phyloP scores from a whole-genome alignment of 37 sponge, comb jelly and placozoan species.

The Diacarnus erythraeanus region DNA sequence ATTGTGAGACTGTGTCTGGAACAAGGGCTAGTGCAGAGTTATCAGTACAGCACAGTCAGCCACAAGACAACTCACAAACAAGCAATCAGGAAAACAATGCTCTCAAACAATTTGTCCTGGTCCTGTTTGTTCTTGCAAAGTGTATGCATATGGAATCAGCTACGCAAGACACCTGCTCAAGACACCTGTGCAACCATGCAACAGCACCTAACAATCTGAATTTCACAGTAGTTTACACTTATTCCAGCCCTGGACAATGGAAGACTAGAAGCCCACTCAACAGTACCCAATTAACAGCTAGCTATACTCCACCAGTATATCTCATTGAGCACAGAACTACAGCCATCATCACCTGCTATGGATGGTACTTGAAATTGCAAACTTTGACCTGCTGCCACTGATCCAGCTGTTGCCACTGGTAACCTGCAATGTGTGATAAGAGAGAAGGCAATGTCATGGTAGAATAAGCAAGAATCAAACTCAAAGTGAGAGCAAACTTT shows the following conservation, averaged over 20 bases:
- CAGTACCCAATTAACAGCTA: too few relatives aligned
- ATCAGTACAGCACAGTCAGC: background rate
- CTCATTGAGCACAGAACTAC: too few relatives aligned
- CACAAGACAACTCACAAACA: background rate
- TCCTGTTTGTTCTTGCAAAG: background rate
- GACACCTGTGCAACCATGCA: background rate
- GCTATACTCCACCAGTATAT: too few relatives aligned
- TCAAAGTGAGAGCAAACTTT: background rate
- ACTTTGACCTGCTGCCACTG: constrained; percentile 1
- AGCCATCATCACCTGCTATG: too few relatives aligned
- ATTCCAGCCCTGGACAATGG: too few relatives aligned
- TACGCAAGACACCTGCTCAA: background rate
- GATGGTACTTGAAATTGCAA: too few relatives aligned
- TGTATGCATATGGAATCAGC: too few relatives aligned
- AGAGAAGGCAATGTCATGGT: background rate
- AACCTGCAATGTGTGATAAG: constrained; percentile 8
- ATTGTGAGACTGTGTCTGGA: background rate
- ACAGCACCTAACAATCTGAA: background rate
- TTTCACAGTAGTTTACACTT: too few relatives aligned
- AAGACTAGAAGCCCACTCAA: too few relatives aligned
- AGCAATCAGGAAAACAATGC: background rate
- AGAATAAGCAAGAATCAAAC: background rate
- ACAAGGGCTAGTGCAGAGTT: background rate
- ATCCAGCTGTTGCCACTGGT: background rate
- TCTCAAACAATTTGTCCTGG: background rate